Conservation (phyloP, 2,888 invertebrate species). For the Brassicogethes aeneus region DNA sequence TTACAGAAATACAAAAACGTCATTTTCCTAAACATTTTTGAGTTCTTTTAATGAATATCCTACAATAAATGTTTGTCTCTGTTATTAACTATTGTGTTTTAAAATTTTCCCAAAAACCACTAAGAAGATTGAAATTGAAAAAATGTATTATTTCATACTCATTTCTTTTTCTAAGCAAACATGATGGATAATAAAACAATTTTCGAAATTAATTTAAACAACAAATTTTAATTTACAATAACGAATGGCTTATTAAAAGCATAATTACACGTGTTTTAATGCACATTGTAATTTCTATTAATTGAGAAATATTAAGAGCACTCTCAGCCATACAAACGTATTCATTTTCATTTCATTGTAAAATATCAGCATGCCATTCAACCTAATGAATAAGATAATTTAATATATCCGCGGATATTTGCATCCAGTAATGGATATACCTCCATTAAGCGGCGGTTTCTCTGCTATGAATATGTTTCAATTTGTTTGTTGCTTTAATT, state of each 20-base stretch:
- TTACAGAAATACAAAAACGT: no score
- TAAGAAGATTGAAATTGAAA: no score
- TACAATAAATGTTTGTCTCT: no score
- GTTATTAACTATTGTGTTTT: no score
- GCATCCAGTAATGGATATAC: neutral
- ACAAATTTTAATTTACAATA: conserved; percentile 29
- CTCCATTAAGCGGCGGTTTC: neutral
- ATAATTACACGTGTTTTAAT: conserved; percentile 31
- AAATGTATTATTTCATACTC: no score
- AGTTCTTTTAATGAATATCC: no score
- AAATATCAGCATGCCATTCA: conserved; percentile 3
- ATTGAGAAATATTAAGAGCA: conserved; percentile 34
- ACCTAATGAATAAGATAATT: conserved; percentile 5
- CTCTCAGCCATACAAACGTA: conserved; percentile 25
- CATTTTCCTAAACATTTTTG: no score
- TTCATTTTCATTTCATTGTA: conserved; percentile 19
- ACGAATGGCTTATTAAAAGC: conserved; percentile 34
- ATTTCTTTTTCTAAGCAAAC: no score
- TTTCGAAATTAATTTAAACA: conserved; percentile 31
- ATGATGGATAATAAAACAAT: conserved; percentile 9
- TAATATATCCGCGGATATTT: conserved; percentile 1
- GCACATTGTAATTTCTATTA: conserved; percentile 32
- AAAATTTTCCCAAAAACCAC: no score
- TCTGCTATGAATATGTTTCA: no score
- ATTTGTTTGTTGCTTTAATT: no score